Evolutionary conservation across 2,113 vertebrate genomes (phyloP), one percentile per base, ranked within the genome.

Genomic region (Ascaphus truei): DNA sequence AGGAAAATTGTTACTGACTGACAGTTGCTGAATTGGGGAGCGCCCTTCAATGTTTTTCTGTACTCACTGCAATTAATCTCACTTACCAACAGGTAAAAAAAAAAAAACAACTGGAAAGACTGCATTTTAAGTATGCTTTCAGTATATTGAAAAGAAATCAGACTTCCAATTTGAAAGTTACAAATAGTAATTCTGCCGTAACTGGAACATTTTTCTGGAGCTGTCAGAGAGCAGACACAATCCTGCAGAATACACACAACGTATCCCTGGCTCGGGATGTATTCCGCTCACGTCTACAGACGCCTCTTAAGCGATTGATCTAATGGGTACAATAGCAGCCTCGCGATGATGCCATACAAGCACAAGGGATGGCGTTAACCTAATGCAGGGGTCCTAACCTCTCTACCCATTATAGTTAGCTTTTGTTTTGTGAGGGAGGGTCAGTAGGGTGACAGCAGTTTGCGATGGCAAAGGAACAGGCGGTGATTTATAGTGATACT

Each of bases 121-220:
- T 31, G 65, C 16, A 48, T 58, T 34, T 58, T 29, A 41, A 41
- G 51, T 58, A 30, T 29, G 55, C 65, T 37, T 59, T 59, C 43
- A 68, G 55, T 68, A 50, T 59, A 68, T 68, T 68, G 59, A 68
- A 59, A 68, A 43, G 23, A 20, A 39, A 60, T 69, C 55, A 29
- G 22, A 39, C 7, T 11, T 16, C 29, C 15, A 34, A 10, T 51
- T 13, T 37, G 41, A 50, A 59, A 56, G 66, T 69, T 60, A 59
- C 55, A 60, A 47, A 69, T 58, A 9, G 41, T n/a, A n/a, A n/a
- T n/a, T n/a, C n/a, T n/a, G n/a, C n/a, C n/a, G 37, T 48, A 27
- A 48, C 53, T 2, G 39, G 23, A n/a, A n/a, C n/a, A n/a, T n/a
- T n/a, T n/a, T n/a, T n/a, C n/a, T n/a, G 48, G 16, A 16, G 22